Evolutionary conservation across 2,888 invertebrate genomes (phyloP).

Genomic region (Chydorus sphaericus): DNA sequence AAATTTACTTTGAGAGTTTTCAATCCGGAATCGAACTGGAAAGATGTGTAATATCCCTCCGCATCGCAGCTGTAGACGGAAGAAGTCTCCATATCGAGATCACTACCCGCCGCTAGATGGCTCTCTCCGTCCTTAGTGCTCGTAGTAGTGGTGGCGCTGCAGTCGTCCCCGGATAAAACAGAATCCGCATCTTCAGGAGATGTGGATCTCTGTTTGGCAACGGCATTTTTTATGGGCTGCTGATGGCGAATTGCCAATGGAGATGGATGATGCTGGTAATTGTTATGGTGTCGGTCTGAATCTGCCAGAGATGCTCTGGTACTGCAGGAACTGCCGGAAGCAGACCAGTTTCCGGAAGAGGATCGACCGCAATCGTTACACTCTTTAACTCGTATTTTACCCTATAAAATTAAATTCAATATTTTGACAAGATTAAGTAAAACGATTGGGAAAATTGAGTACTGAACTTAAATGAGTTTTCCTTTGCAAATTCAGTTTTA

Average conservation of each 20-base stretch:
- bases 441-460: too few relatives aligned
- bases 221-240: slow-evolving; percentile 47
- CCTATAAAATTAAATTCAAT: neutral
- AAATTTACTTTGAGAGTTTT: slow-evolving; percentile 53
- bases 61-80: slow-evolving; percentile 92
- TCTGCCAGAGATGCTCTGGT: slow-evolving; percentile 72
- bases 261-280: neutral
- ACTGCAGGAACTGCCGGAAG: slow-evolving; percentile 77
- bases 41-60: slow-evolving; percentile 94
- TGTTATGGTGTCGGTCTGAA: slow-evolving; percentile 43
- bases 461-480: too few relatives aligned
- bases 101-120: slow-evolving; percentile 36
- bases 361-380: slow-evolving; percentile 61
- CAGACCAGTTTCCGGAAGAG: slow-evolving; percentile 89
- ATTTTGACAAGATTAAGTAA: too few relatives aligned
- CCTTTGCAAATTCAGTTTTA: too few relatives aligned
- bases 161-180: slow-evolving; percentile 40
- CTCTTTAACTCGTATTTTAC: slow-evolving; percentile 7
- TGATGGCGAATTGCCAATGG: slow-evolving; percentile 15
- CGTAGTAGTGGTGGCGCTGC: slow-evolving; percentile 17
- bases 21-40: slow-evolving; percentile 88
- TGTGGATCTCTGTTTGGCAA: slow-evolving; percentile 24
- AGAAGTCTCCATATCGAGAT: slow-evolving; percentile 60
- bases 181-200: slow-evolving; percentile 44
- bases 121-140: slow-evolving; percentile 65